Evolutionary conservation across 2,797 vertebrate genomes (phyloP), one percentile per base, ranked within the genome.

Genomic region (Thamnophis elegans): DNA sequence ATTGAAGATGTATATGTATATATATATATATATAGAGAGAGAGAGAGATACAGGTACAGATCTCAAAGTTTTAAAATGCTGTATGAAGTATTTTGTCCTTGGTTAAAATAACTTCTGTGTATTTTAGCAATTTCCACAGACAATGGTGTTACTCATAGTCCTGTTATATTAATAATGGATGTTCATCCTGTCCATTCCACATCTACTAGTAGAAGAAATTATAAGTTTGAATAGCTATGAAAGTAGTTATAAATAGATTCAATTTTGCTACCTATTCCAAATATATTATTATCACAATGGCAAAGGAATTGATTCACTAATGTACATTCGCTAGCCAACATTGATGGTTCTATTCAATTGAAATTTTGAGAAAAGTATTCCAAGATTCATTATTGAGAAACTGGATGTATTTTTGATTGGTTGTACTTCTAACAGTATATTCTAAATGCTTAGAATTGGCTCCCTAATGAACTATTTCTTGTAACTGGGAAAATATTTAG

Each of bases 261-360:
- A 89, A 78, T 95, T 95, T 87, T 91, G 91, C 94, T 93, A 90
- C 90, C 58, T 91, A 94, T 93, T 96, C 93, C 94, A 92, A 94
- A 94, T 93, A 95, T 94, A 87, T 91, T 28, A 56, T 93, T 82
- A 92, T 91, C 95, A 93, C 59, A 91, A 91, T 68, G 0, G 32
- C 42, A 73, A 93, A 87, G 51, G 42, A 91, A 93, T 25, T 54
- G 94, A 85, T 86, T 91, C 32, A 51, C 89, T 94, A 93, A 94
- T 95, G 89, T 90, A 42, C 93, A 94, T 94, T 91, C n/a, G 8
- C 32, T 85, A 55, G 88, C 94, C 95, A 93, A 91, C 86, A 91
- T 78, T 91, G 54, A 93, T 92, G 91, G 90, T 94, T 88, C 94
- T 96, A 91, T 96, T 96, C 91, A 51, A 32, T 0, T 0, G 55